Conservation (phyloP, 2,888 invertebrate genomes). For the Mesoligia furuncula region DNA sequence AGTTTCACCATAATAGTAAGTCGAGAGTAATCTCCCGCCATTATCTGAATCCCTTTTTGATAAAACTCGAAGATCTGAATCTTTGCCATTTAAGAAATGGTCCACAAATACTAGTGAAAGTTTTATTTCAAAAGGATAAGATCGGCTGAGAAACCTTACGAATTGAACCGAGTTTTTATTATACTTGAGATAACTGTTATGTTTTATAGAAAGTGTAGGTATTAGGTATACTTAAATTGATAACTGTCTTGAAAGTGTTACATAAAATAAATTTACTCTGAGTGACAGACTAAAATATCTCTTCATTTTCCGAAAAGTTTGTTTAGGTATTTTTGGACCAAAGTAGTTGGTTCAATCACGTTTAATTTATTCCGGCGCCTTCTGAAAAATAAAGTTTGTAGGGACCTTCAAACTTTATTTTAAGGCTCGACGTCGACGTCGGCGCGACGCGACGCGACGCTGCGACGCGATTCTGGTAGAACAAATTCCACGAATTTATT, state of each 20-base stretch:
- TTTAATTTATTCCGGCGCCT: not conserved
- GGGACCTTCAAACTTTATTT: no score
- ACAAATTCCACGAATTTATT: no score
- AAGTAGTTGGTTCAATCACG: not conserved
- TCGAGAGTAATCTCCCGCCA: conserved; percentile 44
- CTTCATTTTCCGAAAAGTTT: not conserved
- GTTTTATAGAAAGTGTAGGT: conserved; percentile 26
- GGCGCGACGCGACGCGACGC: no score
- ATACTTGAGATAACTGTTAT: conserved; percentile 36
- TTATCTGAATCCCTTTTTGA: conserved; percentile 58
- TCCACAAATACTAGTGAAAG: conserved; percentile 59
- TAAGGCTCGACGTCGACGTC: no score
- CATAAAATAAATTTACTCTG: conserved; percentile 1
- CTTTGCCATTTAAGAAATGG: conserved; percentile 56
- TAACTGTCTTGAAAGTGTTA: conserved; percentile 3
- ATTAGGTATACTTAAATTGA: not conserved
- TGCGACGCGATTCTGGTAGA: not conserved
- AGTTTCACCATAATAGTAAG: conserved; percentile 42
- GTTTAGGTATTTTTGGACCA: not conserved
- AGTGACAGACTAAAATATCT: not conserved
- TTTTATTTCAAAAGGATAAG: conserved; percentile 55
- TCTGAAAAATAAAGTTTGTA: not conserved
- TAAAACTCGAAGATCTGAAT: conserved; percentile 55
- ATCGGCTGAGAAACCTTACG: conserved; percentile 43
- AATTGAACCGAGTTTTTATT: conserved; percentile 53